These are phyloP conservation scores for Tadarida brasiliensis DNA, from an alignment of 2,797 vertebrate species.

Conservation along the genomic window DNA sequence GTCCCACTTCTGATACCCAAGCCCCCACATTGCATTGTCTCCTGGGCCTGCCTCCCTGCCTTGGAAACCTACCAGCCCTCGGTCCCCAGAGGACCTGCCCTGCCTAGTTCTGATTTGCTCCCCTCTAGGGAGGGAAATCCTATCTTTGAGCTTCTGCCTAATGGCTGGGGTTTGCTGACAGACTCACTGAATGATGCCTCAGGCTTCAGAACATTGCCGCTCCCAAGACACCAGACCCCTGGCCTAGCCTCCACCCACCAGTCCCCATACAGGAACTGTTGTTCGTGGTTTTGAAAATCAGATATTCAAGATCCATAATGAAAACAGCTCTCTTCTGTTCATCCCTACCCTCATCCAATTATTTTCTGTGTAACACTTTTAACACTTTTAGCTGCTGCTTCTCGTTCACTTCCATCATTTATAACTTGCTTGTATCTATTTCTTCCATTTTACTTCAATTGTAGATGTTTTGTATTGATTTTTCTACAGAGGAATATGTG, in stretches of 20 bases:
- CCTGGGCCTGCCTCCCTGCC: background rate
- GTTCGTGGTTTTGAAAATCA: background rate
- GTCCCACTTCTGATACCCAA: slow-evolving; percentile 40
- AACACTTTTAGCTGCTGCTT: background rate
- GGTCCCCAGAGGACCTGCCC: background rate
- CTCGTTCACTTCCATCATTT: background rate
- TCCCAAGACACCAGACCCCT: background rate
- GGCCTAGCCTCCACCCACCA: background rate
- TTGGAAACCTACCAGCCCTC: slow-evolving; percentile 57
- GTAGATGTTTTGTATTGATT: background rate
- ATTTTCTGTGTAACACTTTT: background rate
- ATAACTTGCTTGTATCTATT: background rate
- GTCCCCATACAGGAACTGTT: background rate
- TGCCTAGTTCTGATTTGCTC: background rate
- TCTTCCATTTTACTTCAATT: background rate
- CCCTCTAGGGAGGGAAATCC: background rate
- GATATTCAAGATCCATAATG: background rate
- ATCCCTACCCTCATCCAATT: background rate
- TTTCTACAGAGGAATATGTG: slow-evolving; percentile 2
- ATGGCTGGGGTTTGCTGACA: background rate
- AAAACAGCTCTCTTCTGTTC: background rate
- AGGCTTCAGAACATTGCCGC: background rate
- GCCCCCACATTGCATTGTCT: slow-evolving; percentile 35
- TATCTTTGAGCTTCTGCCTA: slow-evolving; percentile 6
- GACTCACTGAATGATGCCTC: background rate